A percentile compares a stretch with the other conserved stretches of the same genome.
phyloP scores from a whole-genome alignment of 2,888 invertebrate species.

The Tyria jacobaeae region DNA sequence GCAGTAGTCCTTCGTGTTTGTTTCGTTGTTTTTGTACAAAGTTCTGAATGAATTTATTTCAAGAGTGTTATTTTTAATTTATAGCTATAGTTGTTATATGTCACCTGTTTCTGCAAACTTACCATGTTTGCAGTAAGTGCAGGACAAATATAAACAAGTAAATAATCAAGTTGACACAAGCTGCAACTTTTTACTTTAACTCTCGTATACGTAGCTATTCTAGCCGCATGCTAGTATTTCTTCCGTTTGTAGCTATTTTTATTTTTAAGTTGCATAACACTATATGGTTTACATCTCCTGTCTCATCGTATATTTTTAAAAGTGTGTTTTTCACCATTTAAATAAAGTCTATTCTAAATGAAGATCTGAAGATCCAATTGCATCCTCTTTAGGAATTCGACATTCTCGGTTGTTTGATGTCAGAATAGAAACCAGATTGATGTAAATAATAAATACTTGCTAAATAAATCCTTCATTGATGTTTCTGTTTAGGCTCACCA shows the following conservation, averaged over 20 bases:
- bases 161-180: background rate
- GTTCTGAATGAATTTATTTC: too few relatives aligned
- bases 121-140: too few relatives aligned
- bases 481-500: conserved; percentile 36
- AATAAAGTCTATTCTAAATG: conserved; percentile 46
- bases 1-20: too few relatives aligned
- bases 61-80: too few relatives aligned
- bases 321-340: conserved; percentile 38
- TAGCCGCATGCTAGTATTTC: background rate
- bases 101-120: too few relatives aligned
- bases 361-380: conserved; percentile 51
- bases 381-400: conserved; percentile 45
- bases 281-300: conserved; percentile 14
- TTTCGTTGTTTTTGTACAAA: too few relatives aligned
- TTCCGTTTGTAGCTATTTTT: conserved; percentile 21
- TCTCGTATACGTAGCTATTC: background rate
- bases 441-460: conserved; percentile 43
- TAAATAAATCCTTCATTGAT: too few relatives aligned
- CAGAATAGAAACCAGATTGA: conserved; percentile 54
- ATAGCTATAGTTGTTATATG: too few relatives aligned
- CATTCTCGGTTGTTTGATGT: conserved; percentile 52
- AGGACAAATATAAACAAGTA: background rate
- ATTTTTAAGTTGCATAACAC: conserved; percentile 18
- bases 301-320: conserved; percentile 19
- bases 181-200: background rate